A percentile compares a stretch with the other conserved stretches of the same genome.
These are phyloP conservation scores for Ovibos moschatus DNA, from an alignment of 2,113 vertebrate genomes.

Conservation along the genomic window DNA sequence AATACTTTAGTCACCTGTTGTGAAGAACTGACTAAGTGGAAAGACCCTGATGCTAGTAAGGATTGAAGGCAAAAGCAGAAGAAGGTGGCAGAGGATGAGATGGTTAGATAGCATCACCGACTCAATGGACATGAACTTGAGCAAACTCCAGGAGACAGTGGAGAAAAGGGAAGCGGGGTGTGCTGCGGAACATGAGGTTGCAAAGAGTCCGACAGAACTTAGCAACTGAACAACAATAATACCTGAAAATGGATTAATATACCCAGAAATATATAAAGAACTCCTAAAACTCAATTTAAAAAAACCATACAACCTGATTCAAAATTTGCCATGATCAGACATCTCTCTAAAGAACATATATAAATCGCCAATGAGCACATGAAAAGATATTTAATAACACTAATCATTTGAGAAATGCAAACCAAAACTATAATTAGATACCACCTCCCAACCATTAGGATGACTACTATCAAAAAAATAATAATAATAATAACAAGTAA, in stretches of 20 bases:
- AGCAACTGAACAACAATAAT: not conserved
- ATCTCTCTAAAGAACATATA: not conserved
- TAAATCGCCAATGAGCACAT: not conserved
- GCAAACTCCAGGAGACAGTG: not conserved
- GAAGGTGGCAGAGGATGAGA: not conserved
- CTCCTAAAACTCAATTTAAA: not conserved
- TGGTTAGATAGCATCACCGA: not conserved
- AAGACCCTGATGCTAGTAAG: not conserved
- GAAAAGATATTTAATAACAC: not conserved
- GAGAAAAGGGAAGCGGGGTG: not conserved
- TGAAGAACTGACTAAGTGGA: not conserved
- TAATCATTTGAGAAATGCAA: not conserved
- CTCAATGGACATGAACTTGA: not conserved
- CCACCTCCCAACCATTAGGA: not conserved
- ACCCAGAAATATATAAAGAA: not conserved
- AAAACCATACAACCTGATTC: not conserved
- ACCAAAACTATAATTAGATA: not conserved
- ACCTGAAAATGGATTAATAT: not conserved
- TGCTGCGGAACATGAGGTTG: not conserved
- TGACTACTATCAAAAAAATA: not conserved
- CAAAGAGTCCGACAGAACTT: not conserved
- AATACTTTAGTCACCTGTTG: not conserved
- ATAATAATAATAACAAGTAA: not conserved
- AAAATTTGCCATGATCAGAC: not conserved
- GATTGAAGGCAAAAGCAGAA: not conserved